Percentiles rank a stretch among this genome's conserved stretches.
Conservation (phyloP, 2,888 invertebrate species). For the Biston stratarius region DNA sequence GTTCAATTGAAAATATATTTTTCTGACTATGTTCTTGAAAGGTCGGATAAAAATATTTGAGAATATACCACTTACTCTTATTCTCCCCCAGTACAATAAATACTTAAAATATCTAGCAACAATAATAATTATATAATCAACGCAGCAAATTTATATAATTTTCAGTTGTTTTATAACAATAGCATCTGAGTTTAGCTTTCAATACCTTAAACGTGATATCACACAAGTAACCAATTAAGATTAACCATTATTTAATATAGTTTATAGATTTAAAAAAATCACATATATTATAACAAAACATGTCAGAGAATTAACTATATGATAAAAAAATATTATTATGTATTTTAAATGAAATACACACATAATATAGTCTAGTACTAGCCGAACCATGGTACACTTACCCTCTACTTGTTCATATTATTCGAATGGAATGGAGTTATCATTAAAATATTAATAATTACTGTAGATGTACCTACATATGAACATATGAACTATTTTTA, state of each 20-base stretch:
- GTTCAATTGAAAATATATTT: too few species aligned
- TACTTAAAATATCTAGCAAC: conserved; percentile 15
- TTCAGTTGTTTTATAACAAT: conserved; percentile 4
- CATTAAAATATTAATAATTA: conserved; percentile 8
- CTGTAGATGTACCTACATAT: too few species aligned
- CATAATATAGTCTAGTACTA: conserved; percentile 1
- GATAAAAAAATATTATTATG: neutral
- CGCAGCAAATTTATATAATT: conserved; percentile 12
- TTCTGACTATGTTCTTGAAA: neutral
- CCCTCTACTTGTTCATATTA: conserved; percentile 6
- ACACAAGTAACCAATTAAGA: conserved; percentile 7
- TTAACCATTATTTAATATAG: neutral
- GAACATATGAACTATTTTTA: too few species aligned
- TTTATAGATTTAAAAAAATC: neutral
- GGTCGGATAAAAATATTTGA: neutral
- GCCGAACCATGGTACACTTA: conserved; percentile 1
- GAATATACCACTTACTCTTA: neutral
- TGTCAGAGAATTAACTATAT: neutral
- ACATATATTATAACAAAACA: neutral
- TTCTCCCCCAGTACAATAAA: conserved; percentile 1
- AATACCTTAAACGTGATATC: conserved; percentile 12
- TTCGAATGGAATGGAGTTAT: conserved; percentile 12
- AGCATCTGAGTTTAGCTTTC: conserved; percentile 15
- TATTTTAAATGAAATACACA: neutral
- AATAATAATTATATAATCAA: conserved; percentile 10